These are phyloP conservation scores for Trissoscelio sp. DNA, from an alignment of 2,888 invertebrate genomes.

Conservation along the genomic window DNA sequence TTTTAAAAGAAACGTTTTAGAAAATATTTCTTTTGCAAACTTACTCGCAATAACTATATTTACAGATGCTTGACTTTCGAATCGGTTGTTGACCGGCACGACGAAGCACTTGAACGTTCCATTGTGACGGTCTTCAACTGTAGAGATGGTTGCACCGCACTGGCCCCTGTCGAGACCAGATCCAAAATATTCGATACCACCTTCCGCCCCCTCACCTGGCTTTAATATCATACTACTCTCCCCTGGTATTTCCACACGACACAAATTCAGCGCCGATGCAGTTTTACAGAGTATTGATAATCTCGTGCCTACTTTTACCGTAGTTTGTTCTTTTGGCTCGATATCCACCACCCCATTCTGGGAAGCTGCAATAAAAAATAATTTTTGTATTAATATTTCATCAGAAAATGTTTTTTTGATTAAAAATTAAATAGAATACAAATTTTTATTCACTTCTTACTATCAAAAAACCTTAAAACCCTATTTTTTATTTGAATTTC, in stretches of 20 bases:
- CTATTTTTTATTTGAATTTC: neutral
- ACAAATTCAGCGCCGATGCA: slow-evolving; percentile 85
- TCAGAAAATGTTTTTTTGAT: too few species aligned
- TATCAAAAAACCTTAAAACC: neutral
- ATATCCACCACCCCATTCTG: slow-evolving; percentile 73
- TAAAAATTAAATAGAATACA: neutral
- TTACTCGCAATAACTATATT: slow-evolving; percentile 89
- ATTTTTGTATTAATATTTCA: neutral
- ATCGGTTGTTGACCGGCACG: slow-evolving; percentile 85
- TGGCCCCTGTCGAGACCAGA: slow-evolving; percentile 86
- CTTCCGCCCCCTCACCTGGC: slow-evolving; percentile 72
- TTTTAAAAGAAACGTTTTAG: too few species aligned
- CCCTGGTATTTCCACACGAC: slow-evolving; percentile 84
- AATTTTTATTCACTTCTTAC: neutral
- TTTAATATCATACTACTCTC: slow-evolving; percentile 67
- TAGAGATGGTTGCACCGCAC: slow-evolving; percentile 88
- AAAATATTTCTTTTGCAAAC: slow-evolving; percentile 81
- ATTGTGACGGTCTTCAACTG: slow-evolving; percentile 87
- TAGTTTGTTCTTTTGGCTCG: slow-evolving; percentile 84
- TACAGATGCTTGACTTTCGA: slow-evolving; percentile 86
- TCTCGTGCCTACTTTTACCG: slow-evolving; percentile 85
- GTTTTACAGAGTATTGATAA: slow-evolving; percentile 86
- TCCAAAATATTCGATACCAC: slow-evolving; percentile 83
- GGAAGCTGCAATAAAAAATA: slow-evolving; percentile 30
- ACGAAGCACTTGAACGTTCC: slow-evolving; percentile 89